Base-by-base conservation (phyloP, 1,140 invertebrate genomes). In the Phymastichus coffea region DNA sequence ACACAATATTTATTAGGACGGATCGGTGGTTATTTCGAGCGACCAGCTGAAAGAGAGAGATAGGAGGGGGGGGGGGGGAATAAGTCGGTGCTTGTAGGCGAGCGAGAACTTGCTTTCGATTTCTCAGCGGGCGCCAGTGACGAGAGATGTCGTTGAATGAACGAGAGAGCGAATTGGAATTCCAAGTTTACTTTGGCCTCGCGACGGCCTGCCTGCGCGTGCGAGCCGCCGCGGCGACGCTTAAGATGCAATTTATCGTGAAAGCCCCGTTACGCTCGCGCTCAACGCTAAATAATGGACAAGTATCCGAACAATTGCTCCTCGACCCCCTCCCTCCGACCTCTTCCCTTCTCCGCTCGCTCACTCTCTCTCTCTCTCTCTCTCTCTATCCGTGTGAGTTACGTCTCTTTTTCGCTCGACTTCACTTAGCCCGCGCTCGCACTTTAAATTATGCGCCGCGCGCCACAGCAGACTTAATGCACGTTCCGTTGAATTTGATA, bases 1-100 rank as follows among this genome's bases (percentile, higher is more conserved):
- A 79, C 76, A 76, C 72, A 75, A 76, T 79, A 80, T 80, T 79
- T 79, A 80, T 80, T 79, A 78, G 78, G 73, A 79, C 74, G 75
- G 76, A 80, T 80, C 76, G 77, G 75, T 72, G 71, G 62, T 69
- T 73, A 70, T 77, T 76, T 74, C 67, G 54, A 67, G 68, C 70
- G 41, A 47, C 54, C n/a, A n/a, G n/a, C n/a, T n/a, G n/a, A n/a
- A n/a, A n/a, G n/a, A n/a, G n/a, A n/a, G n/a, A n/a, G n/a, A n/a
- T n/a, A n/a, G n/a, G n/a, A n/a, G n/a, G n/a, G n/a, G n/a, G n/a
- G n/a, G n/a, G n/a, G n/a, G n/a, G 37, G 37, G n/a, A 40, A 14
- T 40, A n/a, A 40, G 37, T 14, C 37, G n/a, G 37, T n/a, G 37
- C 37, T 33, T 15, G 10, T 15, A 4, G 15, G 30, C 14, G 7